phyloP scores from a whole-genome alignment of 2,888 invertebrate genomes.

The Rhyacophila evoluta region DNA sequence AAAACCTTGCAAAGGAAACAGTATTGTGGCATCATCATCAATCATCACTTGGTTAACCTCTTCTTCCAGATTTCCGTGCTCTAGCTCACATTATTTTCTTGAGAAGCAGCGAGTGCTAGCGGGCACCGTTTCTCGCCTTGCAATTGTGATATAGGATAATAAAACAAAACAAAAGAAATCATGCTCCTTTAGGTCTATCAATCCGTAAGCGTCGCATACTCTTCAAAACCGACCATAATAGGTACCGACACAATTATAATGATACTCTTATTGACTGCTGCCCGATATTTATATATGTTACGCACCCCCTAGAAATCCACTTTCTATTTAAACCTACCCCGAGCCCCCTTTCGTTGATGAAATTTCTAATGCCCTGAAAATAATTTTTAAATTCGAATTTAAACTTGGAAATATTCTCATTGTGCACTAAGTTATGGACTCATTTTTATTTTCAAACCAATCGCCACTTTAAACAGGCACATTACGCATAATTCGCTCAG shows the following conservation, averaged over 20 bases:
- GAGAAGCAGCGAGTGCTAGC: conserved; percentile 71
- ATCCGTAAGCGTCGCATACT: conserved; percentile 29
- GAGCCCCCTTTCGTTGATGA: conserved; percentile 25
- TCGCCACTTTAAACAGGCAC: no score
- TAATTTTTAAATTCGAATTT: background rate
- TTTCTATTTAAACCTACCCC: conserved; percentile 26
- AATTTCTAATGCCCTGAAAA: conserved; percentile 29
- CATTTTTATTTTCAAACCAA: background rate
- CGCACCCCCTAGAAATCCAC: conserved; percentile 44
- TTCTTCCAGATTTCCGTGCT: conserved; percentile 82
- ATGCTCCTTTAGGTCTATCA: conserved; percentile 42
- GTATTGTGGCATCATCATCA: background rate
- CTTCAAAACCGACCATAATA: conserved; percentile 57
- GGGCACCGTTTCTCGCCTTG: conserved; percentile 63
- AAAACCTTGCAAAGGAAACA: background rate
- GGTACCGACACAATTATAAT: conserved; percentile 64
- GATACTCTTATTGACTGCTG: conserved; percentile 66
- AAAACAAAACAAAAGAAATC: conserved; percentile 22
- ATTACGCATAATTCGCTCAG: no score
- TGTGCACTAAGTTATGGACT: conserved; percentile 44
- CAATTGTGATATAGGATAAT: conserved; percentile 58
- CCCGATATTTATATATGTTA: conserved; percentile 59
- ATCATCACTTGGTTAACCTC: conserved; percentile 60
- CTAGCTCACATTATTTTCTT: conserved; percentile 80
- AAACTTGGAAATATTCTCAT: conserved; percentile 29